Conservation (phyloP, 2,888 invertebrate species). For the Erebia ligea region DNA sequence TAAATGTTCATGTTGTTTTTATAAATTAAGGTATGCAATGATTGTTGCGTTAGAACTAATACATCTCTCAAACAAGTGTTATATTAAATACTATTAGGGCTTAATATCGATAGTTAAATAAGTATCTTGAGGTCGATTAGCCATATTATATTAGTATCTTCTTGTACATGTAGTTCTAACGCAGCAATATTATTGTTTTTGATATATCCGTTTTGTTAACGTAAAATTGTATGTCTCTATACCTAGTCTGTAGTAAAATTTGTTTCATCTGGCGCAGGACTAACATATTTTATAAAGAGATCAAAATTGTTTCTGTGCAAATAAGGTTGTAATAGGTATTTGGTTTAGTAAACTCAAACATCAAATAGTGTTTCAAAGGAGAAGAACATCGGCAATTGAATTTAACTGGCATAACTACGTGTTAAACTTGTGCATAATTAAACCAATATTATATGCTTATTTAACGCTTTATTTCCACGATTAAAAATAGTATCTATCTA, state of each 20-base stretch:
- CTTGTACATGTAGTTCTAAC: not conserved
- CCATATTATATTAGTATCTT: not conserved
- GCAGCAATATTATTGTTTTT: not conserved
- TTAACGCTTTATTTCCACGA: not conserved
- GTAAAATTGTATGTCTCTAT: not conserved
- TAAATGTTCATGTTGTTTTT: not conserved
- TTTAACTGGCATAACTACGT: not conserved
- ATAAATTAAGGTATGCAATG: not conserved
- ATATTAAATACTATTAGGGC: no score
- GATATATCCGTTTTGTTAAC: not conserved
- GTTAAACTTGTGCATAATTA: no score
- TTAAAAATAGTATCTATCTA: not conserved
- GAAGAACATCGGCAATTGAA: no score
- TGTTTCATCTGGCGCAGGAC: not conserved
- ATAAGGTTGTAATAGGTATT: not conserved
- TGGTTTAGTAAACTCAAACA: not conserved
- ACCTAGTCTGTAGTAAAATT: no score
- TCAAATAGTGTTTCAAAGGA: not conserved
- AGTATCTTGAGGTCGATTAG: no score
- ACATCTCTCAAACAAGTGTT: not conserved
- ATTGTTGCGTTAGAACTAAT: not conserved
- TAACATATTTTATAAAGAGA: not conserved
- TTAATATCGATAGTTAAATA: no score
- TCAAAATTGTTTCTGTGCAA: not conserved
- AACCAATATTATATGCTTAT: no score